Base-by-base conservation (phyloP, 2,797 vertebrate genomes). In the Macropodus opercularis region DNA sequence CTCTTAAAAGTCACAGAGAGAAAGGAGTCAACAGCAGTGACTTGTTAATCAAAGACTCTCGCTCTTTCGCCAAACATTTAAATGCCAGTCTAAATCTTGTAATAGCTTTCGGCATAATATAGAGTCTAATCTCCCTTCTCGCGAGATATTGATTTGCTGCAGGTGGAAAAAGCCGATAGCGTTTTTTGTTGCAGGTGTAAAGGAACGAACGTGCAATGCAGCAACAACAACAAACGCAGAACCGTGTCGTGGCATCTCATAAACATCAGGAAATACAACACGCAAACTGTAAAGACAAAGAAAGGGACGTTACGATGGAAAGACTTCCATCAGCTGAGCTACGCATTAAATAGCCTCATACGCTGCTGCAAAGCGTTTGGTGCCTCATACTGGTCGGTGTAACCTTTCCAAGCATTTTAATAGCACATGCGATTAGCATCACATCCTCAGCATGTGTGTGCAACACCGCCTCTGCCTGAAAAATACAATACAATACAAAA, bases 101-200 rank as follows among this genome's bases (percentile, higher is more conserved):
- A 55, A 69, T 68, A 63, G 50, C 63, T 68, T 55, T 57, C n/a
- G 22, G 42, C 19, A 15, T 27, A 9, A 57, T 70, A 57, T 18
- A 29, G 40, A 64, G 59, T 57, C 63, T 52, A 19, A 75, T 60
- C 67, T 57, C 67, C 62, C 47, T 36, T 56, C 55, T 58, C 72
- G 48, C 49, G 55, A 58, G 69, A 79, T 67, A 77, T 73, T 46
- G 59, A 79, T 75, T 85, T 75, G 57, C 60, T 75, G 54, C 46
- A 80, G 62, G 76, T 71, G 74, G 68, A 31, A 41, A 50, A 63
- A 58, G 43, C 32, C 21, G 21, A 69, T 40, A 59, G 47, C 12
- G 4, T 26, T 69, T 62, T 72, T 62, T 72, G 54, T 41, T 52
- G 55, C 35, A 62, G 42, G 61, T 68, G 61, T 5, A 18, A 19